These are phyloP conservation scores for Rafetus swinhoei DNA, from an alignment of 2,113 vertebrate species.

Conservation along the genomic window DNA sequence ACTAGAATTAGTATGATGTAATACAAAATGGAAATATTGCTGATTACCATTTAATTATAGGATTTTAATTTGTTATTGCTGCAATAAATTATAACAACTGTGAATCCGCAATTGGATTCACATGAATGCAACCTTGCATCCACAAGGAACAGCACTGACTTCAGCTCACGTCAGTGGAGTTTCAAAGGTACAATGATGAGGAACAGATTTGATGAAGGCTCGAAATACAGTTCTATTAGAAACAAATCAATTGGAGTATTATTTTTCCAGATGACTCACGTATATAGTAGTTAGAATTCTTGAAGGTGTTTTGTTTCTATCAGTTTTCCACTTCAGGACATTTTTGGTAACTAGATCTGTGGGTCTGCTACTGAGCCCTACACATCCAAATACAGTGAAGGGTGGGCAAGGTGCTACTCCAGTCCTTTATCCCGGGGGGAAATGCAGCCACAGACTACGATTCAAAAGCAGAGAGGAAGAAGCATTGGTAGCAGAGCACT, in stretches of 20 bases:
- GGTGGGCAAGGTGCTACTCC: no score
- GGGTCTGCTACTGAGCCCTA: no score
- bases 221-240: neutral
- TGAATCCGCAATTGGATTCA: neutral
- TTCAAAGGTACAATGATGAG: neutral
- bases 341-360: no score
- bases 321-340: no score
- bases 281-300: no score
- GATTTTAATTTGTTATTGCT: neutral
- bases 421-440: no score
- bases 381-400: no score
- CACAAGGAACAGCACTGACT: neutral
- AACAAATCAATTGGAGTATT: neutral
- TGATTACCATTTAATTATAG: neutral
- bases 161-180: accelerated
- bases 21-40: neutral
- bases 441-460: neutral
- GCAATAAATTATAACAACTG: neutral
- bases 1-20: neutral
- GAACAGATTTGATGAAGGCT: neutral
- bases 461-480: neutral
- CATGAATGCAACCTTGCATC: neutral
- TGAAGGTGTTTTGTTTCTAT: no score
- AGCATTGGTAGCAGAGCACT: neutral
- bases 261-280: neutral